phyloP scores from a whole-genome alignment of 2,888 invertebrate genomes.

The Anthoptus insignis region DNA sequence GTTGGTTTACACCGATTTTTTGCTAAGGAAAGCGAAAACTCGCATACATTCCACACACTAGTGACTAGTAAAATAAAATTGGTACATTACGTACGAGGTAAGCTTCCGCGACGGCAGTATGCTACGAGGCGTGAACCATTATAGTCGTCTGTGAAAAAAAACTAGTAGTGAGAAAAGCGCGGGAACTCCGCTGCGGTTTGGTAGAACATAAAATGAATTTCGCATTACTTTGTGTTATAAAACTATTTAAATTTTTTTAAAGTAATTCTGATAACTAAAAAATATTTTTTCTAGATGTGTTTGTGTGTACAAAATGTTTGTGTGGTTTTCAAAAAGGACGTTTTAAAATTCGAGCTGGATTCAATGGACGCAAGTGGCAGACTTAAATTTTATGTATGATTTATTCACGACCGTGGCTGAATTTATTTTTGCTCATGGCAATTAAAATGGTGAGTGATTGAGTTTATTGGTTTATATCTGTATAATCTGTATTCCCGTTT shows the following conservation, averaged over 20 bases:
- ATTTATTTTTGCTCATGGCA: conserved; percentile 83
- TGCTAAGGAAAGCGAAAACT: conserved; percentile 20
- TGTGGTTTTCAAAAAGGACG: conserved; percentile 25
- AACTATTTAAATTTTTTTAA: neutral
- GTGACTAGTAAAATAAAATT: conserved; percentile 29
- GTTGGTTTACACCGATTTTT: conserved; percentile 13
- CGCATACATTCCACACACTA: conserved; percentile 41
- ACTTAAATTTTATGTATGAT: conserved; percentile 84
- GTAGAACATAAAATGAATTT: conserved; percentile 48
- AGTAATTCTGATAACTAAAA: neutral
- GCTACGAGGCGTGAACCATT: conserved; percentile 58
- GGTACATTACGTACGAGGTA: conserved; percentile 39
- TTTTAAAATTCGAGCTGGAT: conserved; percentile 44
- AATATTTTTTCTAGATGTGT: neutral
- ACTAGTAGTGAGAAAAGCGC: conserved; percentile 48
- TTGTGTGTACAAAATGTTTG: conserved; percentile 28
- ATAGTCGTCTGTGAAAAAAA: conserved; percentile 64
- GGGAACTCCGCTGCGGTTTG: conserved; percentile 52
- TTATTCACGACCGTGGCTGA: conserved; percentile 84
- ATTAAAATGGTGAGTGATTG: conserved; percentile 80
- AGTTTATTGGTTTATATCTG: conserved; percentile 38
- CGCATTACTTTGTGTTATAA: conserved; percentile 13
- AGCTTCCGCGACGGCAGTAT: conserved; percentile 59
- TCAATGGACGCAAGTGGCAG: conserved; percentile 78
- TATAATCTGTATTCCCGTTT: conserved; percentile 17